Conservation (phyloP, 2,888 invertebrate genomes). For the Synergus umbraculus region DNA sequence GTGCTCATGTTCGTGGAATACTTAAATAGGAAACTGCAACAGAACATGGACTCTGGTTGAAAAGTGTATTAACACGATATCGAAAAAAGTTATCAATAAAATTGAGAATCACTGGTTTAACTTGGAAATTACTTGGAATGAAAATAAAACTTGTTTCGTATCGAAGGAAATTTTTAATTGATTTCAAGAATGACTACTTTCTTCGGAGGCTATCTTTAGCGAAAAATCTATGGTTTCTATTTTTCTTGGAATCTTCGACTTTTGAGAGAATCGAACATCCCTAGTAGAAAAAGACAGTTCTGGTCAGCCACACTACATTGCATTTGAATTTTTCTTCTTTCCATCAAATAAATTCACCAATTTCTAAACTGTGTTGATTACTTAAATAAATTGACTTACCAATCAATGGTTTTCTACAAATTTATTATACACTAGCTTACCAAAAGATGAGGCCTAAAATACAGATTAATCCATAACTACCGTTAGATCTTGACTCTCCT, state of each 20-base stretch:
- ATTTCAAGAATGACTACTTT: not conserved
- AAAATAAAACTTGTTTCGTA: not conserved
- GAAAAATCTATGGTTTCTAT: not conserved
- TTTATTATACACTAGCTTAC: conserved; percentile 18
- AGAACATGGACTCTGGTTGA: not conserved
- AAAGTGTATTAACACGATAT: not conserved
- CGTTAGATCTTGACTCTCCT: not conserved
- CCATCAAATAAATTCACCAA: not conserved
- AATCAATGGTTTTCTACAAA: not conserved
- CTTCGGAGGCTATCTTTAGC: not conserved
- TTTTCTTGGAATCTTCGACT: not conserved
- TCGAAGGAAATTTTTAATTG: not conserved
- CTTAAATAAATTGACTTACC: no score
- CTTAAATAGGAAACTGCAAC: not conserved
- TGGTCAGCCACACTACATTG: not conserved
- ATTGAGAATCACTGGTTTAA: not conserved
- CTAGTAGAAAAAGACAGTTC: not conserved
- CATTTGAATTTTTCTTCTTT: not conserved
- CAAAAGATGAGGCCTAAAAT: conserved; percentile 5
- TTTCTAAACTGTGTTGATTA: no score
- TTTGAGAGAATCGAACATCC: no score
- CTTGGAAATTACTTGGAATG: not conserved
- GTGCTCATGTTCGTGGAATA: conserved; percentile 18
- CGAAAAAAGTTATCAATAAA: not conserved
- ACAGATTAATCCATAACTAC: conserved; percentile 26